Evolutionary conservation across 2,797 vertebrate genomes (phyloP).

Genomic region (Tenualosa thibaudeaui): DNA sequence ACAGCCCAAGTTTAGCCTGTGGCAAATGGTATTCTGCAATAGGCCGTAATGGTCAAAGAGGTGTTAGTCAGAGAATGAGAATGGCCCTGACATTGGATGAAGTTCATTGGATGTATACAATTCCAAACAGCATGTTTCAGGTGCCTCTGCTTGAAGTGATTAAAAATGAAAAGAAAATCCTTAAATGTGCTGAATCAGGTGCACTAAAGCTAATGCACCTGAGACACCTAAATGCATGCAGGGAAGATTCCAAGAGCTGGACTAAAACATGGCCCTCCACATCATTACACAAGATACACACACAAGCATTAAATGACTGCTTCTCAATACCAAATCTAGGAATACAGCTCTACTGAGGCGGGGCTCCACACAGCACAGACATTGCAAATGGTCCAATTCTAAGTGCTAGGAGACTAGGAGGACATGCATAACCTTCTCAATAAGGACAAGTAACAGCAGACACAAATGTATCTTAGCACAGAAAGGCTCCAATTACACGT

Average conservation of each 20-base stretch:
- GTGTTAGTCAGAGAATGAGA: not conserved
- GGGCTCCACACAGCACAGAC: not conserved
- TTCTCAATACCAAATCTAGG: not conserved
- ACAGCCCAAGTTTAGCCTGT: constrained; percentile 37
- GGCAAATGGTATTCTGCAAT: not conserved
- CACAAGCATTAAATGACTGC: not conserved
- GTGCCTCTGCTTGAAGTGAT: not conserved
- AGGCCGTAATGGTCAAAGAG: not conserved
- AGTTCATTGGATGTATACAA: not conserved
- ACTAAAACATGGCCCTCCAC: not conserved
- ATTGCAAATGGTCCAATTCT: not conserved
- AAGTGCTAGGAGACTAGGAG: not conserved
- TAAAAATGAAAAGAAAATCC: too few relatives aligned
- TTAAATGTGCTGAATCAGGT: not conserved
- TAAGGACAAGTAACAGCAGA: not conserved
- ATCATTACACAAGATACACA: not conserved
- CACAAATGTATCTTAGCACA: not conserved
- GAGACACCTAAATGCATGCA: not conserved
- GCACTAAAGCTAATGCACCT: not conserved
- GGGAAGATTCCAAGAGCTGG: not conserved
- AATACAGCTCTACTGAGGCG: not conserved
- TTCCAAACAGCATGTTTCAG: not conserved
- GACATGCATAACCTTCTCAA: not conserved
- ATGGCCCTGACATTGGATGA: not conserved
- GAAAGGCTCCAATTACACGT: too few relatives aligned